Base-by-base conservation (phyloP, 2,888 invertebrate species). In the Eupsilia transversa region DNA sequence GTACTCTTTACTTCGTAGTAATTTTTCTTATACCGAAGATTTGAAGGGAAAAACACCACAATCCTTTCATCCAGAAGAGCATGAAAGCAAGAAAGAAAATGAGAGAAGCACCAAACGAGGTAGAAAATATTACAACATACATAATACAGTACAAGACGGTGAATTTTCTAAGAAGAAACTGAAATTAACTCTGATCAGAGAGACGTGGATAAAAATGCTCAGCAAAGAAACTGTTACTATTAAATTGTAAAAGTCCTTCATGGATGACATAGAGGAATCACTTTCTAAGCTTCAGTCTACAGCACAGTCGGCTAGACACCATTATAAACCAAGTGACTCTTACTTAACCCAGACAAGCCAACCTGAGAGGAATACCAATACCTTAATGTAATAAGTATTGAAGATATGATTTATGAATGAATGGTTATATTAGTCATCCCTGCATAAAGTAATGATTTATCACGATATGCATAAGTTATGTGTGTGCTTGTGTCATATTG, bases 401-500 rank as follows among this genome's bases (percentile, higher is more conserved):
- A 41, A 80, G 74, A 56, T 61, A 80, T 57, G 60, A 74, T 80
- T 80, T 75, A 80, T 75, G 74, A 80, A 75, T 81, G 75, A 59
- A 79, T 68, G 30, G 35, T 41, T 66, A 35, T 43, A 78, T 78
- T 61, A 80, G 80, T 74, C 66, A 80, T 74, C 30, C 41, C n/a
- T 56, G 56, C 80, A 63, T 80, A 17, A 60, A 73, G 52, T 66
- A 43, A 67, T 77, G 71, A 71, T 56, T 80, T 68, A 68, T 72
- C 30, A 27, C 69, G 12, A 54, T 61, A 1, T 63, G 61, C 54
- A 56, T 80, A 61, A 33, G 27, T 54, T 80, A 74, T 60, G 41
- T 56, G 60, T 71, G 33, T n/a, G 61, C 41, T 72, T 56, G 38
- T 79, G 72, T 57, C 49, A 79, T 57, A 49, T 35, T 57, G 49